Base-by-base conservation (phyloP, 1,140 invertebrate genomes). In the Drosophila mauritiana region DNA sequence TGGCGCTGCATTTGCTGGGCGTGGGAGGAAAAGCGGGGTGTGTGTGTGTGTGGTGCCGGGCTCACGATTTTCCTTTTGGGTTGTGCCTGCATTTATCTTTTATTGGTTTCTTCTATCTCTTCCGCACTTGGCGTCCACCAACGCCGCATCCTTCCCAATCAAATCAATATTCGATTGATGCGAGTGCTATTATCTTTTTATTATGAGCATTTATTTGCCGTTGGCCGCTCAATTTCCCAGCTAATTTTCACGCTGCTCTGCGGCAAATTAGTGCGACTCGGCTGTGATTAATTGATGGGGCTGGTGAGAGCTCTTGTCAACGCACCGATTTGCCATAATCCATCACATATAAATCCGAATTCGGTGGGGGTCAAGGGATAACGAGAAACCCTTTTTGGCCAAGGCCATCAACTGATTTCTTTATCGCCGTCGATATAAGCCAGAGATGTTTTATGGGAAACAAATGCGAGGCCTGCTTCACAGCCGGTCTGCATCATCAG, bases 91-190 rank as follows among this genome's bases (percentile, higher is more conserved):
- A 89, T 84, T 75, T 89, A 89, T 89, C 84, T 89, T 89, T 89
- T 89, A 89, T 89, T 89, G 80, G 46, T 67, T 59, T 49, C 64
- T 78, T 27, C 49, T 57, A 53, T 68, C 59, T 78, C 34, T 39
- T 37, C 57, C 36, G 39, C 27, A 31, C 48, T 37, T 8, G 8
- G 43, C 12, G 22, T 46, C 25, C 49, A 10, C 40, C 20, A 31
- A 12, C 20, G 39, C 37, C 15, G 20, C 45, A 65, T 42, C 45
- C 67, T 52, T 75, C 70, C 46, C 84, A 82, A 84, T 84, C 84
- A 83, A 89, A 89, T 89, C 84, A 89, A 89, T 89, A 89, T 89
- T 80, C 84, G 84, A 89, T 89, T 89, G 84, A 89, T 89, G 84
- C 84, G 77, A 89, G 82, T 77, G 79, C 84, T 69, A 89, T 89